Conservation (phyloP, 2,113 vertebrate genomes). For the Onychostoma macrolepis region DNA sequence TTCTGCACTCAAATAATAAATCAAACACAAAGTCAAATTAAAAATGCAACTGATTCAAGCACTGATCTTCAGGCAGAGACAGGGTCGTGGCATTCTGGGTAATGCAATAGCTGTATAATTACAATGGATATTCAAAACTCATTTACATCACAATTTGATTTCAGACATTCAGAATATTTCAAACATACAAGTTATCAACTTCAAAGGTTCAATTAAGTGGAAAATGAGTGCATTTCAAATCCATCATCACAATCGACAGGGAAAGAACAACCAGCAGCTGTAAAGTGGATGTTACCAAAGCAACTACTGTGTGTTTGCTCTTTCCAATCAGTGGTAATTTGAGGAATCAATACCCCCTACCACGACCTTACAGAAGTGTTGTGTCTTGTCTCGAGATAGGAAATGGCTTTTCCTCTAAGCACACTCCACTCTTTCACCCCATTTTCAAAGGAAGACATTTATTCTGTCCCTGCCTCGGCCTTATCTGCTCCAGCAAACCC, state of each 20-base stretch:
- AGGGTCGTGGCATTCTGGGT: not conserved
- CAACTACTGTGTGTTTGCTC: constrained; percentile 15
- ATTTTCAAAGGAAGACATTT: not conserved
- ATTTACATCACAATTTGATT: not conserved
- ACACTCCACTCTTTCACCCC: not conserved
- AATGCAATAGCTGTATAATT: not conserved
- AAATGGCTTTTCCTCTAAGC: not conserved
- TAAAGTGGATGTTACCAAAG: constrained; percentile 7
- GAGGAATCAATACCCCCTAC: constrained; percentile 24
- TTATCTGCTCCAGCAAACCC: not conserved
- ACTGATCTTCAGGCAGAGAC: not conserved
- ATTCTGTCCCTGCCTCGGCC: not conserved
- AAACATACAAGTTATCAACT: not conserved
- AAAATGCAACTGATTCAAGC: not conserved
- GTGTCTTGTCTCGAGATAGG: not conserved
- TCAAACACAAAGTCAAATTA: not conserved
- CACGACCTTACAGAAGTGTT: not conserved
- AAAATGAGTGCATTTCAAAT: not conserved
- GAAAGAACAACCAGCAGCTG: not conserved
- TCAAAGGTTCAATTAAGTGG: not conserved
- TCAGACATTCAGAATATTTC: not conserved
- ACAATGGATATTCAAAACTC: not conserved
- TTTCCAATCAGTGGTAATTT: not conserved
- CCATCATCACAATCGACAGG: not conserved
- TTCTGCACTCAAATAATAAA: not conserved